These are phyloP conservation scores for Apostichopus californicus DNA, from an alignment of 35 echinoderm and acorn worm genomes.

Conservation along the genomic window DNA sequence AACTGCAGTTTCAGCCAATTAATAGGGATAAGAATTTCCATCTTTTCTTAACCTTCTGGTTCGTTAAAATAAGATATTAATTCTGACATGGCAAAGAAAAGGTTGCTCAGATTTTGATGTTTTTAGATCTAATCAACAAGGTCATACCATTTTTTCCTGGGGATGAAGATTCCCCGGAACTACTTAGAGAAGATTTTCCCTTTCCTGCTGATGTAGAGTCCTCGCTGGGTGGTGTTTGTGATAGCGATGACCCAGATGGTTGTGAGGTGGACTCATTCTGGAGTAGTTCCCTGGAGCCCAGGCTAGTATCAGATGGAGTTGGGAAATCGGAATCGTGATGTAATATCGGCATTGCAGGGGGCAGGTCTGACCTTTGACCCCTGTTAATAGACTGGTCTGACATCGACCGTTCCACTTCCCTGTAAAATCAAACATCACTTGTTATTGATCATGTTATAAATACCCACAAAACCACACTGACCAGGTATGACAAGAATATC, in stretches of 20 bases:
- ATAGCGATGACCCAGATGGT: slow-evolving; percentile 4
- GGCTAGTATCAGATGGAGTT: slow-evolving; percentile 43
- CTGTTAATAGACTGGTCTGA: slow-evolving; percentile 20
- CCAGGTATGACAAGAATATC: too few relatives aligned
- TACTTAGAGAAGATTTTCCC: slow-evolving; percentile 23
- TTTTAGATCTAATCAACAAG: background rate
- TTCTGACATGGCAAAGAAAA: too few relatives aligned
- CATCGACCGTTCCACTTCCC: slow-evolving; percentile 53
- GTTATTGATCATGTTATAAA: background rate
- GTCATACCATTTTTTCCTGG: slow-evolving; percentile 42
- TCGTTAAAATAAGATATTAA: too few relatives aligned
- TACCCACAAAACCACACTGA: background rate
- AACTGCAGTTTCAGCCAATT: too few relatives aligned
- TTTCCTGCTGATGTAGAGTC: background rate
- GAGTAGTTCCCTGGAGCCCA: slow-evolving; percentile 16
- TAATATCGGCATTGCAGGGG: slow-evolving; percentile 96
- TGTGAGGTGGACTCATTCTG: background rate
- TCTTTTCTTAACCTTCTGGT: too few relatives aligned
- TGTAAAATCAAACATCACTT: background rate
- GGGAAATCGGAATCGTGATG: slow-evolving; percentile 42
- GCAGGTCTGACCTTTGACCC: slow-evolving; percentile 61
- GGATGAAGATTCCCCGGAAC: slow-evolving; percentile 43
- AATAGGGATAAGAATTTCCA: too few relatives aligned
- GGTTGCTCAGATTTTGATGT: too few relatives aligned
- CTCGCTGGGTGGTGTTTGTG: slow-evolving; percentile 36